A percentile compares a stretch with the other conserved stretches of the same genome.
Evolutionary conservation across 2,888 invertebrate species (phyloP).

Genomic region (Maniola hyperantus): DNA sequence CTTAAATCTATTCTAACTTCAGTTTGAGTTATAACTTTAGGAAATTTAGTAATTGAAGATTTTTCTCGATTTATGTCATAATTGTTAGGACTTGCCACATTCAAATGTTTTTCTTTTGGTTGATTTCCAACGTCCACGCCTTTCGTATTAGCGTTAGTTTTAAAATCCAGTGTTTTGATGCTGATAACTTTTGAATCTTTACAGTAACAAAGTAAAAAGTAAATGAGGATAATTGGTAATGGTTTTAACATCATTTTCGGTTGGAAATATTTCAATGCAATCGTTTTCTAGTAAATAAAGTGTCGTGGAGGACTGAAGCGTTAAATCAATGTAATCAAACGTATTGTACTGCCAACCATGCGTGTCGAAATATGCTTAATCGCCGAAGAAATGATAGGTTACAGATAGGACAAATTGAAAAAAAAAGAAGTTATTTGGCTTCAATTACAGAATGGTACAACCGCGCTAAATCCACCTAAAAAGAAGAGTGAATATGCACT

Average conservation of each 20-base stretch:
- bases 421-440: not conserved
- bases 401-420: not conserved
- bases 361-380: constrained; percentile 35
- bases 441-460: not conserved
- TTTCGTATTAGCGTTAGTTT: constrained; percentile 6
- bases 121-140: not conserved
- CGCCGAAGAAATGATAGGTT: not conserved
- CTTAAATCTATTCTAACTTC: not conserved
- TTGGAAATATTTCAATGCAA: not conserved
- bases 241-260: constrained; percentile 9
- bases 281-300: constrained; percentile 12
- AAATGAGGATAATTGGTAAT: not conserved
- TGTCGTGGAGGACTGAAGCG: constrained; percentile 29
- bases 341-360: constrained; percentile 30
- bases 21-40: not conserved
- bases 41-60: not conserved
- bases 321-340: constrained; percentile 37
- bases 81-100: not conserved
- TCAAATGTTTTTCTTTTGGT: not conserved
- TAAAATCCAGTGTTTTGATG: constrained; percentile 12
- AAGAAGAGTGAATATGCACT: too few species aligned
- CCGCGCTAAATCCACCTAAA: not conserved
- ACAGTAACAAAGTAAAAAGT: constrained; percentile 4
- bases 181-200: constrained; percentile 18
- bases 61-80: not conserved